Evolutionary conservation across 1,140 invertebrate genomes (phyloP), one percentile per base, ranked within the genome.

Genomic region (Geopemphigus sp.): DNA sequence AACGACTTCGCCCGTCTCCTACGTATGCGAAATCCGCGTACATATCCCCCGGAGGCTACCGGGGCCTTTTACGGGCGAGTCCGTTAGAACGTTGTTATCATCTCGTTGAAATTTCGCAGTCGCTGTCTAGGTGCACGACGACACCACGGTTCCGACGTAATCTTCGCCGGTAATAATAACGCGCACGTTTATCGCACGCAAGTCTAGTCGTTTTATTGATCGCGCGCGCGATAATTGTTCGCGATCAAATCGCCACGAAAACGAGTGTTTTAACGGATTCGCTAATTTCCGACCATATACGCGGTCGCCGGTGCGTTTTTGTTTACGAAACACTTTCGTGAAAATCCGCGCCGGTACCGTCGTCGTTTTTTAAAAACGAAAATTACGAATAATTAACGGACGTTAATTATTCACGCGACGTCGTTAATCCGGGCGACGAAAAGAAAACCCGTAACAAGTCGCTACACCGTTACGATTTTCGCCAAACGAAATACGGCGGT

Each of bases 21-120:
- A 72, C 10, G 6, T 50, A 68, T 39, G n/a, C 32, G 14, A 24
- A 24, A 24, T 29, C 11, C 29, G 54, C 10, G 17, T 72, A 72
- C 53, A 6, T 15, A 64, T 10, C 11, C n/a, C 12, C 17, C 26
- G 39, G 57, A 78, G 39, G 74, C 19, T 57, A n/a, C 15, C 24
- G 50, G n/a, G 39, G 45, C 74, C 74, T 63, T 78, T 78, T 78
- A 78, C 61, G 57, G 74, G 57, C 45, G 32, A 76, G 32, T 39
- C n/a, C 73, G 45, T 17, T 47, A 29, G 39, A 70, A 70, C 12
- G 12, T n/a, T 70, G 29, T n/a, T n/a, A n/a, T n/a, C n/a, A n/a
- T n/a, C n/a, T 29, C 24, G 47, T 54, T 53, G 17, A 54, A 54
- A 72, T 72, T 72, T 53, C 26, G 15, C 24, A 72, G 24, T 54